phyloP scores from a whole-genome alignment of 1,140 invertebrate species.

The Drosophila pandora region DNA sequence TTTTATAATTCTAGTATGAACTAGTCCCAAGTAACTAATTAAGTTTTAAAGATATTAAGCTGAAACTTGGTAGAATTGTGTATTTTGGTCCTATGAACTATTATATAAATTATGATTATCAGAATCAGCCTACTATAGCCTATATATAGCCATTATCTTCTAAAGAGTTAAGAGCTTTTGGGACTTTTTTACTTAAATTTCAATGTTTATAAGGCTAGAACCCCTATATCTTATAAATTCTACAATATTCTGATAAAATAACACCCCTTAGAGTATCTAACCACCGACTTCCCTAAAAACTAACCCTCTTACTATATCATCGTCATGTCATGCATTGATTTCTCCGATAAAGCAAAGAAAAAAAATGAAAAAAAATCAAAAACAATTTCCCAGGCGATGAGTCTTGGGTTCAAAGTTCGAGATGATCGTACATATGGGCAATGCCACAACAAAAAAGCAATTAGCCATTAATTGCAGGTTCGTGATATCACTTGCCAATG shows the following conservation, averaged over 20 bases:
- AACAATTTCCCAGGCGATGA: slow-evolving; percentile 1
- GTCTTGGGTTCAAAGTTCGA: slow-evolving; percentile 12
- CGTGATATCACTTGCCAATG: slow-evolving; percentile 21
- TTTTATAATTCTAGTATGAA: not conserved
- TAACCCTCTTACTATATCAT: not conserved
- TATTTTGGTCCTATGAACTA: no score
- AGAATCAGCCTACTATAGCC: no score
- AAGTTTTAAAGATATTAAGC: no score
- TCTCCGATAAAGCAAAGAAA: not conserved
- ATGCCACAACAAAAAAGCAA: slow-evolving; percentile 1
- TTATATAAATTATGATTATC: no score
- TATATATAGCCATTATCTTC: no score
- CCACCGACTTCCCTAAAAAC: not conserved
- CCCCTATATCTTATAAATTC: no score
- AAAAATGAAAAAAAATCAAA: not conserved
- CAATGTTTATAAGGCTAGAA: no score
- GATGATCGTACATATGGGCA: slow-evolving; percentile 1
- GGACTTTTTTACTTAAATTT: no score
- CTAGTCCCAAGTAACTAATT: no score
- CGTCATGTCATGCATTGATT: slow-evolving; percentile 17
- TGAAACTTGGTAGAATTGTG: no score
- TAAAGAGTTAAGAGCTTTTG: no score
- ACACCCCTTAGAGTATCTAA: not conserved
- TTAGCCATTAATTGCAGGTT: slow-evolving; percentile 3
- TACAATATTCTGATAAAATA: no score